A percentile compares a stretch with the other conserved stretches of the same genome.
Evolutionary conservation across 2,888 invertebrate species (phyloP).

Genomic region (Epirrhoe alternata): DNA sequence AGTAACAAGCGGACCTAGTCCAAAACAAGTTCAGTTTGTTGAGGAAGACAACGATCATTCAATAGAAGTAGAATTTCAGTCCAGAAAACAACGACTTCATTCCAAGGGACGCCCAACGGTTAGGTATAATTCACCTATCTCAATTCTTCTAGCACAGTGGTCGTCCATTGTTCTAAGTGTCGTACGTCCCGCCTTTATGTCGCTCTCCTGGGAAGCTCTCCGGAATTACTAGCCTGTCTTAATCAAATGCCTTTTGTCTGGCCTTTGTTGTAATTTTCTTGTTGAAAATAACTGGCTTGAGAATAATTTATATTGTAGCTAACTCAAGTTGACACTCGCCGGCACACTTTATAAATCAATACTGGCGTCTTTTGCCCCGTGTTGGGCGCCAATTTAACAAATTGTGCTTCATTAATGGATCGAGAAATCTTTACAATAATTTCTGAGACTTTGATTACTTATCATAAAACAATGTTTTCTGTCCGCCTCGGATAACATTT

Average conservation of each 20-base stretch:
- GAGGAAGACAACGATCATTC: too few species aligned
- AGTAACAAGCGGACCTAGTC: too few species aligned
- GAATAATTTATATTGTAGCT: neutral
- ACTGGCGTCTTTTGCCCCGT: constrained; percentile 4
- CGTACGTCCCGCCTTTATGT: constrained; percentile 24
- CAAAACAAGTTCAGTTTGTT: too few species aligned
- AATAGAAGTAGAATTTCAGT: neutral
- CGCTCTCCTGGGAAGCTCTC: constrained; percentile 18
- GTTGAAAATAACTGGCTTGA: constrained; percentile 12
- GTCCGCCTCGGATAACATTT: too few species aligned
- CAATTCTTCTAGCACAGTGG: constrained; percentile 27
- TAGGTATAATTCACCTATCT: constrained; percentile 16
- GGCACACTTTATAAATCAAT: neutral
- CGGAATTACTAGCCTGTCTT: constrained; percentile 29
- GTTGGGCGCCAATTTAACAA: constrained; percentile 16
- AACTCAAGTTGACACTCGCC: neutral
- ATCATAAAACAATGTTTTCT: too few species aligned
- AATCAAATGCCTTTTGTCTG: constrained; percentile 30
- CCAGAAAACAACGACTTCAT: neutral
- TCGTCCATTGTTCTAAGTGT: constrained; percentile 32
- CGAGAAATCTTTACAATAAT: neutral
- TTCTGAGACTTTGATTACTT: too few species aligned
- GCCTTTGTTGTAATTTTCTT: constrained; percentile 11
- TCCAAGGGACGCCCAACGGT: constrained; percentile 8
- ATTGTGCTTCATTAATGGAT: neutral